These are phyloP conservation scores for Anoplopoma fimbria DNA, from an alignment of 2,113 vertebrate species.

Conservation along the genomic window DNA sequence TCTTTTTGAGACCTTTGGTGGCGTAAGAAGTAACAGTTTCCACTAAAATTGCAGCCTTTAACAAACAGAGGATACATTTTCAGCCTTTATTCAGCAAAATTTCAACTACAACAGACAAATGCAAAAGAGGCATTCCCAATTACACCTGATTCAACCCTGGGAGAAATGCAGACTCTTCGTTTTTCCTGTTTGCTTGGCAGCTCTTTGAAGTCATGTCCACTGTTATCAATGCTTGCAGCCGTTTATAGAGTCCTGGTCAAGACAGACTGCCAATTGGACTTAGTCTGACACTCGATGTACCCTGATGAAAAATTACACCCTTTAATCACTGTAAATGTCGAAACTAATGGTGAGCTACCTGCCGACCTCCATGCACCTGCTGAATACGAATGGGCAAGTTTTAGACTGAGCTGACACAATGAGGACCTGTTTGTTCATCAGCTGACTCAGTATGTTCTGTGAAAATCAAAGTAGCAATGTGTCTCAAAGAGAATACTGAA, in stretches of 20 bases:
- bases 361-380: conserved; percentile 45
- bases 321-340: conserved; percentile 78
- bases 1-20: background rate
- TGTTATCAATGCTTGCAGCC: conserved; percentile 75
- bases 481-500: background rate
- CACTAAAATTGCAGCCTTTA: background rate
- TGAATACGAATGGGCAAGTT: conserved; percentile 45
- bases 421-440: background rate
- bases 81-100: background rate
- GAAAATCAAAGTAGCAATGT: background rate
- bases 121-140: conserved; percentile 2
- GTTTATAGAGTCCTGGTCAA: conserved; percentile 65
- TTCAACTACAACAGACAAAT: background rate
- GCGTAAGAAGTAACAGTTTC: background rate
- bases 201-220: conserved; percentile 65
- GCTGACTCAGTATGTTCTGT: background rate
- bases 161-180: conserved; percentile 38
- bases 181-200: conserved; percentile 49
- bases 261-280: conserved; percentile 70
- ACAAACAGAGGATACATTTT: background rate
- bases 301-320: conserved; percentile 77
- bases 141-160: background rate
- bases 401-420: background rate
- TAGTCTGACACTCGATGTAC: conserved; percentile 67
- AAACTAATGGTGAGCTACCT: conserved; percentile 70